phyloP scores from a whole-genome alignment of 2,797 vertebrate genomes.

The Sebastes paucispinis region DNA sequence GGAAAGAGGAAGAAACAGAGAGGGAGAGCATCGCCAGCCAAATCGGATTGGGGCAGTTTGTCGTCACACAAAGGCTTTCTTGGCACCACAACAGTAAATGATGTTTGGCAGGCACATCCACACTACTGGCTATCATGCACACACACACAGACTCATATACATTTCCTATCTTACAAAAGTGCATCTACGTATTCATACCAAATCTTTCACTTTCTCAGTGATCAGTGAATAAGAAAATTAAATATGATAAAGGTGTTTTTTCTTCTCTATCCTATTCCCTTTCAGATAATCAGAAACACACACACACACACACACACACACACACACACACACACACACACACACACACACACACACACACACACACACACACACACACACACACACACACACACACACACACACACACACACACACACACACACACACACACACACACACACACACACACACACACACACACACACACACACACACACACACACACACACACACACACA shows the following conservation, averaged over 20 bases:
- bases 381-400: neutral
- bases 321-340: neutral
- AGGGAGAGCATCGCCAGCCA: constrained; percentile 33
- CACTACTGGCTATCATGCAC: constrained; percentile 52
- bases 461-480: neutral
- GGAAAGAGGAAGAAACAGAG: neutral
- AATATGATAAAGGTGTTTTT: neutral
- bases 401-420: neutral
- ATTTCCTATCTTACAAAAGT: neutral
- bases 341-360: neutral
- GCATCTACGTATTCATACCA: neutral
- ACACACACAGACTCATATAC: neutral
- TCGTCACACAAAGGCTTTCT: constrained; percentile 72
- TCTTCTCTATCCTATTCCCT: neutral
- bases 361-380: neutral
- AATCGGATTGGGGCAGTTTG: constrained; percentile 69
- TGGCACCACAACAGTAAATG: constrained; percentile 69
- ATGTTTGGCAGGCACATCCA: constrained; percentile 71
- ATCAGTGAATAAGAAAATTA: neutral
- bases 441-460: neutral
- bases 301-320: neutral
- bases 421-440: neutral
- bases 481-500: neutral
- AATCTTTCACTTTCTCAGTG: neutral
- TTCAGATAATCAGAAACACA: neutral